Evolutionary conservation across 2,797 vertebrate genomes (phyloP), one percentile per base, ranked within the genome.

Genomic region (Gallinago nigripennis): DNA sequence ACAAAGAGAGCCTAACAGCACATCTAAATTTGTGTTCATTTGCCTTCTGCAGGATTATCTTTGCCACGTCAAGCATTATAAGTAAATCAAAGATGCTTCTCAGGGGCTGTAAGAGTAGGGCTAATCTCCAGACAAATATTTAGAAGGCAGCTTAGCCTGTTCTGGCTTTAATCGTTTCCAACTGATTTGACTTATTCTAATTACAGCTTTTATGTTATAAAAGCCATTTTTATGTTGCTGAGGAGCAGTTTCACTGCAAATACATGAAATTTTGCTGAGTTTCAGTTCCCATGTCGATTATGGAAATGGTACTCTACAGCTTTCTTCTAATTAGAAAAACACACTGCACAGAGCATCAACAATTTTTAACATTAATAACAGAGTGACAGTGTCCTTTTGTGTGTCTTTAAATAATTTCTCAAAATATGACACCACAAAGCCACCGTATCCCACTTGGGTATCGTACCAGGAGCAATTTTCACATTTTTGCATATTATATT

Each of bases 161-260:
- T 97, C 97, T 89, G 93, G 97, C 95, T 98, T 98, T 98, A 98
- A 98, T 98, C 85, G 39, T 98, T 98, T 98, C 98, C 98, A 98
- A 98, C 98, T 98, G 98, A 98, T 98, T 98, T 98, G 98, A 98
- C 98, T 98, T 98, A 97, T 97, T 98, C 98, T 98, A 98, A 98
- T 98, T 98, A 98, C 97, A 98, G 98, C 95, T 96, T 98, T 98
- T 98, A 98, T 97, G 96, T 96, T 98, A 97, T 97, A 98, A 98
- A 98, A 98, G 97, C 97, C 98, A 98, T 98, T 98, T 98, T 97
- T 97, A 97, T 97, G 97, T 97, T 98, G 96, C 97, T 65, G 95
- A 97, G 96, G 95, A 98, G 97, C 96, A 96, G 96, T 98, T 98
- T 97, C 96, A 97, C 90, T 94, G 97, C 97, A 98, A 98, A 98